phyloP scores from a whole-genome alignment of 2,797 vertebrate species.

The Furcifer pardalis region DNA sequence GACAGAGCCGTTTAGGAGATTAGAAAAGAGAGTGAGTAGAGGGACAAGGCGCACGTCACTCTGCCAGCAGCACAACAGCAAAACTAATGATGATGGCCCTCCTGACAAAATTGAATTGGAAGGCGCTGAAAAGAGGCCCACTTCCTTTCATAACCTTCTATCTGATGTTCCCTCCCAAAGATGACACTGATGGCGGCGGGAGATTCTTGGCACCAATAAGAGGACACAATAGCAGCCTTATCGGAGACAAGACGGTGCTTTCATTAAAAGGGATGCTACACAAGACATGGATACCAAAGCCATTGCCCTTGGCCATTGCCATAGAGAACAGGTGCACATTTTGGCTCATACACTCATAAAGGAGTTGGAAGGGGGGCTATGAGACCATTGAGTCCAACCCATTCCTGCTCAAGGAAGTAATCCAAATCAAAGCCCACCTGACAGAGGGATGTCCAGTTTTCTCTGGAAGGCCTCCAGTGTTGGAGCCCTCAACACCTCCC shows the following conservation, averaged over 20 bases:
- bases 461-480: no score
- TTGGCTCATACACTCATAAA: no score
- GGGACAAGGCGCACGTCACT: not conserved
- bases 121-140: not conserved
- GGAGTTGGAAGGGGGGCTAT: not conserved
- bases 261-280: not conserved
- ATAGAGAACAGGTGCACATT: fast-evolving
- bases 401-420: no score
- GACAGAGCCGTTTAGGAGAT: not conserved
- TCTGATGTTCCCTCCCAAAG: slow-evolving; percentile 8
- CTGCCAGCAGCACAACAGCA: no score
- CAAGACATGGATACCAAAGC: fast-evolving
- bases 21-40: not conserved
- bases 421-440: no score
- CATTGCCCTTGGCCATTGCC: fast-evolving
- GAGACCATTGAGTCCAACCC: no score
- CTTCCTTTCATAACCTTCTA: slow-evolving; percentile 17
- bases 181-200: not conserved
- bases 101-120: not conserved
- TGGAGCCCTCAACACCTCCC: no score
- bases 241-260: not conserved
- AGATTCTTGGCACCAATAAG: not conserved
- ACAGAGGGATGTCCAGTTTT: no score
- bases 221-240: not conserved
- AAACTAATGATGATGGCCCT: not conserved